A percentile compares a stretch with the other conserved stretches of the same genome.
Evolutionary conservation across 2,113 vertebrate genomes (phyloP).

Genomic region (Chaetodon trifascialis): DNA sequence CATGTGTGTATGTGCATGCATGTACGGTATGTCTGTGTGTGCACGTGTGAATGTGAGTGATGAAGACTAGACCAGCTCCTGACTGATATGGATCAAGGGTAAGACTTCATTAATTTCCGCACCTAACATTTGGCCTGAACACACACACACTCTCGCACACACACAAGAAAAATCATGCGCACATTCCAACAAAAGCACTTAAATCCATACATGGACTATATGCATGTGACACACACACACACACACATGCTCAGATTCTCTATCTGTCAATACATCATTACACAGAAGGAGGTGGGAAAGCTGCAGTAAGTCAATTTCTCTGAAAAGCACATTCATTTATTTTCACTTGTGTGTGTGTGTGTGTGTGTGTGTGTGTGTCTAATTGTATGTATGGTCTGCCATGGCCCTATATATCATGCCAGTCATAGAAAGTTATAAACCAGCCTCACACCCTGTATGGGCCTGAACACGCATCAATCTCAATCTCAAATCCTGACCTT

Average conservation of each 20-base stretch:
- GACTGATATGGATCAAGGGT: conserved; percentile 53
- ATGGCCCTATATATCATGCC: conserved; percentile 29
- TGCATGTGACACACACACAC: conserved; percentile 1
- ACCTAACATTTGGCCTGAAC: conserved; percentile 48
- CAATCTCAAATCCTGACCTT: conserved; percentile 36
- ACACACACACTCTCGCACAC: conserved; percentile 9
- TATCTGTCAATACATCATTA: conserved; percentile 45
- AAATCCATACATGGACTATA: conserved; percentile 8
- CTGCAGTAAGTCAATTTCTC: conserved; percentile 29
- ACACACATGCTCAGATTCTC: not conserved
- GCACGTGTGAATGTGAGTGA: not conserved
- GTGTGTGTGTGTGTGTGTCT: conserved; percentile 11
- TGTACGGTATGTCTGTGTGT: not conserved
- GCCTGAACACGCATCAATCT: conserved; percentile 38
- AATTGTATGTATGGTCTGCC: not conserved
- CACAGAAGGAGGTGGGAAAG: conserved; percentile 23
- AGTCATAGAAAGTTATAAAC: conserved; percentile 28
- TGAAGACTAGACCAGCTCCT: conserved; percentile 11
- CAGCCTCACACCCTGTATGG: conserved; percentile 14
- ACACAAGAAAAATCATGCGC: not conserved
- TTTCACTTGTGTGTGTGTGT: conserved; percentile 27
- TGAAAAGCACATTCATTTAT: conserved; percentile 39
- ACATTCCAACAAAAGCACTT: not conserved
- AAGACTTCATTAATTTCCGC: conserved; percentile 39
- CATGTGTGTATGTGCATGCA: not conserved